phyloP scores from a whole-genome alignment of 1,140 invertebrate genomes.

The Drosophila obscura region DNA sequence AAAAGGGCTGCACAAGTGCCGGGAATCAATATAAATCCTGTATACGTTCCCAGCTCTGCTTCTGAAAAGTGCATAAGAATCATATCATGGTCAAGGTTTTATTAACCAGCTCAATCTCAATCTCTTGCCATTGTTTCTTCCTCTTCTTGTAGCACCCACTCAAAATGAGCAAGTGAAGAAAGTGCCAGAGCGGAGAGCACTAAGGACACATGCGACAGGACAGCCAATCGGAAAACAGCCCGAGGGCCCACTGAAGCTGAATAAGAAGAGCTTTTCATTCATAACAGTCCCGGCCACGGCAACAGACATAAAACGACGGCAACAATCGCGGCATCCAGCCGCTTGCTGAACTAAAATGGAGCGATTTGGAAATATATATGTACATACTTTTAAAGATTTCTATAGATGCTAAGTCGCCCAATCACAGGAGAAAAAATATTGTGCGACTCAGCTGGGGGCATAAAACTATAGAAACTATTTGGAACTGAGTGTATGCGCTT shows the following conservation, averaged over 20 bases:
- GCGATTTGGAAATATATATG: conserved; percentile 1
- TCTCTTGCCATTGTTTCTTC: neutral
- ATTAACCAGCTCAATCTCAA: neutral
- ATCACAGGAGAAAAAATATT: conserved; percentile 1
- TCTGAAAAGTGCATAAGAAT: too few relatives aligned
- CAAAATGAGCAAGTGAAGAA: conserved; percentile 24
- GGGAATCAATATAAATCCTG: too few relatives aligned
- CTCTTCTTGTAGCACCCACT: neutral
- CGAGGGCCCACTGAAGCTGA: conserved; percentile 53
- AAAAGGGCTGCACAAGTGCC: too few relatives aligned
- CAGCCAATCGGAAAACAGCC: conserved; percentile 34
- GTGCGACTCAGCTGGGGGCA: neutral
- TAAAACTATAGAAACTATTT: conserved; percentile 12
- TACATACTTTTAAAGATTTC: conserved; percentile 8
- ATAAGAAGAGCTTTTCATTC: conserved; percentile 79
- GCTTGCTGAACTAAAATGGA: conserved; percentile 35
- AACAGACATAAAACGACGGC: conserved; percentile 23
- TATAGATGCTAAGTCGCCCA: conserved; percentile 14
- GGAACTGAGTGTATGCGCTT: conserved; percentile 15
- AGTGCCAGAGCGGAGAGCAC: conserved; percentile 13
- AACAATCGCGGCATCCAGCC: conserved; percentile 10
- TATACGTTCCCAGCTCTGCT: too few relatives aligned
- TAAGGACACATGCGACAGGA: conserved; percentile 3
- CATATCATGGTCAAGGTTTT: neutral
- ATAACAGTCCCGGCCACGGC: conserved; percentile 64